Evolutionary conservation across 23 tunicate genomes (phyloP).

Genomic region (Trididemnum nubilum): DNA sequence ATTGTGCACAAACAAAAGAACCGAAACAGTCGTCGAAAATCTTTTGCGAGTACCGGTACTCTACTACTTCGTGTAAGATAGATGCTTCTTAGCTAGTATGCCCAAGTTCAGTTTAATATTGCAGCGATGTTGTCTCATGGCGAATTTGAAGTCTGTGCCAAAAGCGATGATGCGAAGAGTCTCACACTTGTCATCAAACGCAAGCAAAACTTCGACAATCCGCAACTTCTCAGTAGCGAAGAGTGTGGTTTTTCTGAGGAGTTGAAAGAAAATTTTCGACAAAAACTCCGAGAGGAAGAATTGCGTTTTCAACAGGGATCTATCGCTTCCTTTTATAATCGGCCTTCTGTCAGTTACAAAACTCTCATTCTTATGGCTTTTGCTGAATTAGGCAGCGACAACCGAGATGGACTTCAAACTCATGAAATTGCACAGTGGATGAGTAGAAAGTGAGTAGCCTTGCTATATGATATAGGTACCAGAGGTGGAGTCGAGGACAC

Average conservation of each 20-base stretch:
- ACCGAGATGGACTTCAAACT: background rate
- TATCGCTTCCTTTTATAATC: background rate
- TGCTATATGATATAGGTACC: too few relatives aligned
- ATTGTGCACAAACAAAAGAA: too few relatives aligned
- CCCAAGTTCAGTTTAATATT: too few relatives aligned
- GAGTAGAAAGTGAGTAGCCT: slow-evolving; percentile 13
- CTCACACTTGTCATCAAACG: slow-evolving; percentile 8
- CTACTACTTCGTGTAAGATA: too few relatives aligned
- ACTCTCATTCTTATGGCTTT: slow-evolving; percentile 14
- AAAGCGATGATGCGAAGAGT: too few relatives aligned
- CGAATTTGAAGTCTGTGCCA: too few relatives aligned
- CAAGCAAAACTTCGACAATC: background rate
- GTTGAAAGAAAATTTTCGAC: background rate
- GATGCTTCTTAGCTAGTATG: too few relatives aligned
- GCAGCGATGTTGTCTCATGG: too few relatives aligned
- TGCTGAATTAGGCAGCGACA: background rate
- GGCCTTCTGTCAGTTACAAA: slow-evolving; percentile 13
- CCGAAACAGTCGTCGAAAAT: too few relatives aligned
- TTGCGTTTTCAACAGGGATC: background rate
- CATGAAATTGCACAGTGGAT: slow-evolving; percentile 28
- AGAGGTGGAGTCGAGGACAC: too few relatives aligned
- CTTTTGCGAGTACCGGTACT: too few relatives aligned
- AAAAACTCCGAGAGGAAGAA: background rate
- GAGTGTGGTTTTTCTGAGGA: background rate
- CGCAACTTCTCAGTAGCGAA: background rate